These are phyloP conservation scores for Anoplius nigerrimus DNA, from an alignment of 2,888 invertebrate genomes.

Conservation along the genomic window DNA sequence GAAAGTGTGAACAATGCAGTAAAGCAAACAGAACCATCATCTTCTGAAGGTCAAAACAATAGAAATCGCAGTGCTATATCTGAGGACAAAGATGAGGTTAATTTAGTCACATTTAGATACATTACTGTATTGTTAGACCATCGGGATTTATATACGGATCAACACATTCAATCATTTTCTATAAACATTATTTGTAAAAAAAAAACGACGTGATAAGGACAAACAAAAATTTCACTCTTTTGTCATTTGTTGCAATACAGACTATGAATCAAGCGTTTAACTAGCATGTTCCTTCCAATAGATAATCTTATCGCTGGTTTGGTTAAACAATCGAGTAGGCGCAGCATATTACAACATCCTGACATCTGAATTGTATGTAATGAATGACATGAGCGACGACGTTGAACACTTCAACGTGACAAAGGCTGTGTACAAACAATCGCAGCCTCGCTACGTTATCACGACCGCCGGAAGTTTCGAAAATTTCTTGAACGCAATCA, in stretches of 20 bases:
- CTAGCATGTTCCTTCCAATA: constrained; percentile 57
- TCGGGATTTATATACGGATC: too few species aligned
- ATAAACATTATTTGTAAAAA: too few species aligned
- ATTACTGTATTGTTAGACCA: too few species aligned
- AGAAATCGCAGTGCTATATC: not conserved
- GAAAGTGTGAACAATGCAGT: not conserved
- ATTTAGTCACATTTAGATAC: not conserved
- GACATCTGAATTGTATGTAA: constrained; percentile 81
- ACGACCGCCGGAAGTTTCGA: constrained; percentile 78
- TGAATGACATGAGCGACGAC: constrained; percentile 83
- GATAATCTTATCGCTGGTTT: constrained; percentile 81
- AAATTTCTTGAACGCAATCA: constrained; percentile 76
- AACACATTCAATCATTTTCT: too few species aligned
- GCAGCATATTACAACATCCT: constrained; percentile 83
- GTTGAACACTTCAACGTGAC: constrained; percentile 80
- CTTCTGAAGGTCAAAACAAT: not conserved
- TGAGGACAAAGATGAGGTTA: not conserved
- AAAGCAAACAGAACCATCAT: not conserved
- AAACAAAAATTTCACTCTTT: too few species aligned
- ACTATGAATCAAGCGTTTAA: too few species aligned
- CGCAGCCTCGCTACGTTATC: constrained; percentile 78
- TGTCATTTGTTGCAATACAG: too few species aligned
- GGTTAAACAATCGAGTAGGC: constrained; percentile 82
- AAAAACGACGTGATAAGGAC: too few species aligned
- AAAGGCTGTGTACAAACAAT: constrained; percentile 78